Percentiles rank a stretch among this genome's conserved stretches.
Evolutionary conservation across 2,113 vertebrate species (phyloP).

Genomic region (Nycticorax nycticorax): DNA sequence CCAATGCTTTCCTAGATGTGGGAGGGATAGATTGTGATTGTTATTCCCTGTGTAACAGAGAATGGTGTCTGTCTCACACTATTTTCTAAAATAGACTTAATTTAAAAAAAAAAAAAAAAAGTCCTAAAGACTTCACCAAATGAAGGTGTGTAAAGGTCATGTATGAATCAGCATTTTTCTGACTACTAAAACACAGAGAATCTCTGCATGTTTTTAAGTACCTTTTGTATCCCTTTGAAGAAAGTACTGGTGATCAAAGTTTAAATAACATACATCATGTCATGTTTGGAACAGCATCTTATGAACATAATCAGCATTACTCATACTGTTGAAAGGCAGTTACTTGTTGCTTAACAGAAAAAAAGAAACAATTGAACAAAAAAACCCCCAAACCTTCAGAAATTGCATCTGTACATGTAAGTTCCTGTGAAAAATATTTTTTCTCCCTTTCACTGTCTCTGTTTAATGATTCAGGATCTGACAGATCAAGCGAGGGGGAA

Average conservation of each 20-base stretch:
- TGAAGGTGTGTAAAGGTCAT: neutral
- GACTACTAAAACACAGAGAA: neutral
- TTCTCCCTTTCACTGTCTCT: neutral
- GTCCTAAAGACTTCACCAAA: neutral
- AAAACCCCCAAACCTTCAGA: neutral
- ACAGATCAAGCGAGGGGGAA: neutral
- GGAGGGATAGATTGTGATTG: neutral
- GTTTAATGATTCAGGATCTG: neutral
- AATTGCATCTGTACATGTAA: neutral
- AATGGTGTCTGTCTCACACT: neutral
- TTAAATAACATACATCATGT: neutral
- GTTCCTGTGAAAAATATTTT: neutral
- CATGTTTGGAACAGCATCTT: neutral
- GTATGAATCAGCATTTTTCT: neutral
- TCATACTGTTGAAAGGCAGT: neutral
- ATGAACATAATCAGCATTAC: neutral
- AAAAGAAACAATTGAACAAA: neutral
- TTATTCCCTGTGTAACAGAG: neutral
- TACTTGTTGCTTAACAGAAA: neutral
- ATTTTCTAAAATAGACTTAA: neutral
- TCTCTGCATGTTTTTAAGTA: neutral
- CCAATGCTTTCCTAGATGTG: neutral
- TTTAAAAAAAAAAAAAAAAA: neutral
- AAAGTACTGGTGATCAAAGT: neutral
- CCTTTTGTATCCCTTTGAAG: neutral